Evolutionary conservation across 1,140 invertebrate genomes (phyloP), one percentile per base, ranked within the genome.

Genomic region (Zaprionus lachaisei): DNA sequence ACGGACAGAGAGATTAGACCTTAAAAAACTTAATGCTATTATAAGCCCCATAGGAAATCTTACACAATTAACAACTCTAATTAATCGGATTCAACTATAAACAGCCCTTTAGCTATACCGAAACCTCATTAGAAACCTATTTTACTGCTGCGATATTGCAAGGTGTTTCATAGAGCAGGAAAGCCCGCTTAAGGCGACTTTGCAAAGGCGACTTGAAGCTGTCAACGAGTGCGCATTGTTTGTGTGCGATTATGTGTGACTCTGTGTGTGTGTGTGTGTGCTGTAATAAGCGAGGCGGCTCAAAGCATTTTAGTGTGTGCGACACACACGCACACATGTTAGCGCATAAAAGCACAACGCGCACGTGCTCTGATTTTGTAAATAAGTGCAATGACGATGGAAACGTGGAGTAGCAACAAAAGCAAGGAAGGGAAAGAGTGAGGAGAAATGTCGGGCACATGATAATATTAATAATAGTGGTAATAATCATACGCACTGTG

Each of bases 381-480:
- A 87, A 87, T 87, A 87, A 87, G 89, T 87, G 85, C 84, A 89
- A 86, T 86, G 83, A 82, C 83, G 80, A 79, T 66, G 82, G 44
- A 71, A 72, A 58, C 58, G 67, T 68, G 61, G 55, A 56, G 44
- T 55, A 62, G 41, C 6, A 47, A 26, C 37, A 34, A 34, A 20
- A 24, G 38, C 22, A 12, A 51, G 9, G 9, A 62, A 34, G 31
- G 26, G 5, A 28, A 34, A 11, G 20, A 55, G 57, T 60, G 71
- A 72, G 68, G 6, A 41, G 65, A 60, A 63, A 47, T 7, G 77
- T 74, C 73, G 31, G 49, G 84, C 81, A 79, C 84, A 87, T 87
- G 84, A 87, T 84, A 90, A 89, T 89, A 89, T 90, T 89, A 89
- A 89, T 89, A 90, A 89, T 89, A 89, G 81, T 90, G 84, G 85